These are phyloP conservation scores for Poecile atricapillus DNA, from an alignment of 2,113 vertebrate species.

Conservation along the genomic window DNA sequence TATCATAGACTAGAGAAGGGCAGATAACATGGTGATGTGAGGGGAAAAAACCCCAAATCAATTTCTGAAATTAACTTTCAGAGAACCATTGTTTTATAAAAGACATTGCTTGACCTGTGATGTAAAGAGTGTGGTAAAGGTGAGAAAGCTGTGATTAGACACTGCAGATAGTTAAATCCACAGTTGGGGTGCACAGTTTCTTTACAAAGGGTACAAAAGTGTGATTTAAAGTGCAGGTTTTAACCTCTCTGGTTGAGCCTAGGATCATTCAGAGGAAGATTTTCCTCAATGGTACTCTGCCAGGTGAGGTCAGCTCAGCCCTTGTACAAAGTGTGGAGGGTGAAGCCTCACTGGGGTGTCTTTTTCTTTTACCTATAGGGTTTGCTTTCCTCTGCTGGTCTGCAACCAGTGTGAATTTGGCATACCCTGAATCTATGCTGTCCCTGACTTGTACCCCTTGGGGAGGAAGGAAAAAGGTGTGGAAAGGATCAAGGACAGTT, in stretches of 20 bases:
- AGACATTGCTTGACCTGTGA: background rate
- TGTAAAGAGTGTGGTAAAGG: background rate
- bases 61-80: slow-evolving; percentile 17
- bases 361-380: background rate
- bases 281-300: background rate
- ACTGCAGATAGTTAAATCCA: background rate
- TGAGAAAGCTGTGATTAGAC: background rate
- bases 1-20: background rate
- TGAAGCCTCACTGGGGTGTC: background rate
- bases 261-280: background rate
- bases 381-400: background rate
- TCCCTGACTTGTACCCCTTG: background rate
- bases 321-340: background rate
- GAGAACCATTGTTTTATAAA: background rate
- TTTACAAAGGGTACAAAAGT: background rate
- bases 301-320: background rate
- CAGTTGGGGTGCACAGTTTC: background rate
- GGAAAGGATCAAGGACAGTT: background rate
- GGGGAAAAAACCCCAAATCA: background rate
- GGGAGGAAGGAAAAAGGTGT: background rate
- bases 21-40: background rate
- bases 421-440: background rate
- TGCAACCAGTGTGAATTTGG: background rate
- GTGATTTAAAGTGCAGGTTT: background rate
- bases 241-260: background rate